Evolutionary conservation across 2,888 invertebrate species (phyloP).

Genomic region (Melipona beecheii): DNA sequence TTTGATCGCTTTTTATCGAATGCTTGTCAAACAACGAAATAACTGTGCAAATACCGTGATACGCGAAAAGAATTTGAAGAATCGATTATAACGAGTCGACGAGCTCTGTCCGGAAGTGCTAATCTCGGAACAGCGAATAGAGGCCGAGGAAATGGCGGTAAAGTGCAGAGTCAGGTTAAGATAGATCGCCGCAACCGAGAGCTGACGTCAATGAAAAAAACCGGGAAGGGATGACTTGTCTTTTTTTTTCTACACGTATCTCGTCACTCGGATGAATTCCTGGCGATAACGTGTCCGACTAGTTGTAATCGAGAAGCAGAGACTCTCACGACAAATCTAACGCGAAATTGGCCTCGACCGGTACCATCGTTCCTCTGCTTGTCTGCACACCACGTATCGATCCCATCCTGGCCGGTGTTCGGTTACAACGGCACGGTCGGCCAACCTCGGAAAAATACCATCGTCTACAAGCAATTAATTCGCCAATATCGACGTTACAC

Average conservation of each 20-base stretch:
- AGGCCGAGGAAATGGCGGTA: constrained; percentile 15
- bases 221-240: constrained; percentile 11
- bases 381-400: constrained; percentile 6
- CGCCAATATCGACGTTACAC: background rate
- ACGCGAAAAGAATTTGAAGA: background rate
- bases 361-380: background rate
- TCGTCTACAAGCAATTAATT: constrained; percentile 18
- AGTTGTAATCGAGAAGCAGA: constrained; percentile 42
- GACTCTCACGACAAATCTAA: constrained; percentile 13
- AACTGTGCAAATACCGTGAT: too few relatives aligned
- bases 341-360: constrained; percentile 21
- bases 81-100: too few relatives aligned
- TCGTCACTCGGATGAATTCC: constrained; percentile 33
- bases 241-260: constrained; percentile 12
- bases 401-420: constrained; percentile 3
- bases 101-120: constrained; percentile 30
- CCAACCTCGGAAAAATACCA: background rate
- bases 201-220: constrained; percentile 43
- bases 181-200: constrained; percentile 51
- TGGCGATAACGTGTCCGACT: constrained; percentile 39
- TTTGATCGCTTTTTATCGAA: background rate
- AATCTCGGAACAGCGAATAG: constrained; percentile 21
- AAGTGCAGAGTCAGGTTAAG: constrained; percentile 17
- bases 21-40: background rate
- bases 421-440: constrained; percentile 17